Evolutionary conservation across 2,113 vertebrate genomes (phyloP), one percentile per base, ranked within the genome.

Genomic region (Hyperopisus bebe): DNA sequence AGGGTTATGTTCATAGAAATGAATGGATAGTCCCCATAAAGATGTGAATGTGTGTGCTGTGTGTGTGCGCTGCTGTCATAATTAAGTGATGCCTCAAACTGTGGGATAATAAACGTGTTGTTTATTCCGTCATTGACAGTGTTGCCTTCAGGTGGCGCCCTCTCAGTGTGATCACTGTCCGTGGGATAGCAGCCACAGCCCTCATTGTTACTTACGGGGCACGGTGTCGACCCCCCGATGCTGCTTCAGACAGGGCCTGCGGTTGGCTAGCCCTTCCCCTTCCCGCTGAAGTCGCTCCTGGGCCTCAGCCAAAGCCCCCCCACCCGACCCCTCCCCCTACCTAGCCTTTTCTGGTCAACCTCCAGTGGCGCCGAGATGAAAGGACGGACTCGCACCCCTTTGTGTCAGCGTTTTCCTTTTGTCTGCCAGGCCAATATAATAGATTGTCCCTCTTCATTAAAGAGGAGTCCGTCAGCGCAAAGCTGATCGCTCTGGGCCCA

Each of bases 361-460:
- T 90, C 90, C 91, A 91, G 90, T 77, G 58, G 50, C n/a, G 51
- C 77, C 58, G 77, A 89, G 89, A 91, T 91, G 89, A 90, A 91
- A 90, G 51, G 88, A 86, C 86, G 90, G 88, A 91, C 83, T 90
- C 89, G 21, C 55, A 88, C 86, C 90, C 86, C 82, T 77, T 17
- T 77, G 89, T 90, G 53, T 91, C 89, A 91, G 90, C 88, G 89
- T 86, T 91, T 91, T 82, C 83, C 88, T 91, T 89, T 89, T 44
- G 89, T 70, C 89, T 91, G 62, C 89, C 89, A 91, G 88, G 88
- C 91, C 89, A 92, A 91, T 88, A 90, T 90, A 90, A 91, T 91
- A 89, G 91, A 91, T 90, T 92, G 89, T 92, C 90, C 88, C 90
- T 91, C 86, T 91, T 88, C 88, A 92, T 91, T 91, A 90, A 90